Evolutionary conservation across 64 coral and sea anemone species (phyloP), one percentile per base, ranked within the genome.

Genomic region (Platygyra sinensis): DNA sequence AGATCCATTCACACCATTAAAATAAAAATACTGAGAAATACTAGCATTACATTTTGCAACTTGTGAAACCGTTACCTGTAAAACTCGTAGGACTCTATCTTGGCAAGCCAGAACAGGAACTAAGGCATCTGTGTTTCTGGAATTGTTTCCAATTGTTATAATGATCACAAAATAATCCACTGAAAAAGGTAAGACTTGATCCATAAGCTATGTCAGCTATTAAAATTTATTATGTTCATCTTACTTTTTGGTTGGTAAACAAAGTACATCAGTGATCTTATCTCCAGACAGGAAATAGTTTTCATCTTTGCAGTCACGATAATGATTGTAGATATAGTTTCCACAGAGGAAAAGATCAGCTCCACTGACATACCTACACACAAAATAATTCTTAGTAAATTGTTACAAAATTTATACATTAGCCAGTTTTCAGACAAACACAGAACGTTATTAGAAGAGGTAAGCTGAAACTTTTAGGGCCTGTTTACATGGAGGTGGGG

Each of bases 321-420:
- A 99, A 79, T 99, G 97, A 91, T 99, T 99, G 57, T 99, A 99
- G 57, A 99, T 99, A 78, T 99, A 99, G 78, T 95, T 99, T 83
- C 97, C 97, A 96, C 97, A 99, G 52, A 99, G 88, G 33, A 96
- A 91, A n/a, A 99, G 89, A 84, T 99, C 97, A 54, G 96, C 60
- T 30, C 91, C 96, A 95, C 60, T 88, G n/a, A 95, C 96, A 93
- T 82, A 95, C 96, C 96, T 98, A 55, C 13, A 62, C 24, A 80
- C 50, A 77, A 82, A 83, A 27, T 0, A 8, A 73, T 46, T 46
- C 4, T 46, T 46, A 27, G 25, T 22, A 15, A n/a, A 12, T 3
- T 17, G 31, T 16, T 20, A 52, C 24, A 30, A 5, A 27, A 63
- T 60, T 49, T 25, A 69, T 28, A 36, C 33, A 36, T 36, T 36